A percentile compares a stretch with the other conserved stretches of the same genome.
phyloP scores from a whole-genome alignment of 1,140 invertebrate genomes.

The Cotesia glomerata region DNA sequence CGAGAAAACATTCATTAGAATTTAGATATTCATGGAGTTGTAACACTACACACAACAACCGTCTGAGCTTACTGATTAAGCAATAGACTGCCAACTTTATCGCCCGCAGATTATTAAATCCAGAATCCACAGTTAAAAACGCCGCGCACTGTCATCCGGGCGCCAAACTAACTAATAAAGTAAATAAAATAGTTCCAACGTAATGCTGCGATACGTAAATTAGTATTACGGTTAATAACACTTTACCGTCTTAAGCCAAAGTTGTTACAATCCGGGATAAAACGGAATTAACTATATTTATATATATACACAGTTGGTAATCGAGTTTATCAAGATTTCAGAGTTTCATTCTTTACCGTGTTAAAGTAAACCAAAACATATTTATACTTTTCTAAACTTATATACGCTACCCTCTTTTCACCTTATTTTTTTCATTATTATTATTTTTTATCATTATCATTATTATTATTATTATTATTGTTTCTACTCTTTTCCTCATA shows the following conservation, averaged over 20 bases:
- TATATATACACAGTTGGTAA: constrained; percentile 20
- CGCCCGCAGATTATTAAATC: neutral
- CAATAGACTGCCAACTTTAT: constrained; percentile 5
- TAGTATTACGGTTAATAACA: constrained; percentile 26
- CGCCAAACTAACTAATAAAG: neutral
- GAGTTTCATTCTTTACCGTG: constrained; percentile 34
- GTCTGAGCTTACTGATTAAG: neutral
- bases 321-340: constrained; percentile 42
- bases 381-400: constrained; percentile 29
- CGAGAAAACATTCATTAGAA: too few species aligned
- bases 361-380: constrained; percentile 31
- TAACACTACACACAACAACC: too few species aligned
- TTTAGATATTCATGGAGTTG: too few species aligned
- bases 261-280: neutral
- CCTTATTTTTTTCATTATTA: neutral
- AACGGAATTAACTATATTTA: constrained; percentile 32
- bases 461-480: neutral
- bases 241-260: constrained; percentile 14
- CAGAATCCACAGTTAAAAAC: too few species aligned
- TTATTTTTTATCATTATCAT: neutral
- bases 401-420: neutral
- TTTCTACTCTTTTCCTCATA: neutral
- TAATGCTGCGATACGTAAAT: constrained; percentile 14
- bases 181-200: neutral
- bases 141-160: too few species aligned